These are phyloP conservation scores for Cataglyphis altisquamis DNA, from an alignment of 2,888 invertebrate genomes.

Conservation along the genomic window DNA sequence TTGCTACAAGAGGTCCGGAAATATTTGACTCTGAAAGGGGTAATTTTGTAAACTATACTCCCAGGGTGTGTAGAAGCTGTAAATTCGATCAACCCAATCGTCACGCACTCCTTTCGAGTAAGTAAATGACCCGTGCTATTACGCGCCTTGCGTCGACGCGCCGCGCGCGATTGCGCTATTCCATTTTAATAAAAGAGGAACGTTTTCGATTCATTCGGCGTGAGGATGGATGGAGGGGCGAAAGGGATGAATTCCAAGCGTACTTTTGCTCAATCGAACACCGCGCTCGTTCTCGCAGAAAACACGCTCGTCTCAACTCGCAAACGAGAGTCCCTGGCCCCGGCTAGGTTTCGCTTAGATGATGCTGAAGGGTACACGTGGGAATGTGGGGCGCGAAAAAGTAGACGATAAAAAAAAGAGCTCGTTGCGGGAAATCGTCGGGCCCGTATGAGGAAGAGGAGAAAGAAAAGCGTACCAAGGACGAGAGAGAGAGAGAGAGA, in stretches of 20 bases:
- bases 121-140: constrained; percentile 53
- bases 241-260: constrained; percentile 44
- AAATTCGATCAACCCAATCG: constrained; percentile 52
- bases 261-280: constrained; percentile 54
- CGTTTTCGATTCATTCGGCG: constrained; percentile 15
- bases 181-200: constrained; percentile 56
- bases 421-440: constrained; percentile 57
- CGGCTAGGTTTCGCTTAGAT: constrained; percentile 21
- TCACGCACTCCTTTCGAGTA: constrained; percentile 47
- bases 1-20: constrained; percentile 32
- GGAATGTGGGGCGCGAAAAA: constrained; percentile 32
- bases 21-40: constrained; percentile 43
- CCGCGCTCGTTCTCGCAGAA: constrained; percentile 35
- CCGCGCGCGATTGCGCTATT: neutral
- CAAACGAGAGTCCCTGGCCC: constrained; percentile 22
- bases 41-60: constrained; percentile 9
- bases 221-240: neutral
- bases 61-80: constrained; percentile 27
- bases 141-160: constrained; percentile 38
- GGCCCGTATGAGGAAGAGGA: constrained; percentile 19
- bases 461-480: neutral
- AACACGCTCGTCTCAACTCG: constrained; percentile 37
- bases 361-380: constrained; percentile 11
- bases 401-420: constrained; percentile 52
- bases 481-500: constrained; percentile 10